phyloP scores from a whole-genome alignment of 2,888 invertebrate genomes.

The Tipula confusa region DNA sequence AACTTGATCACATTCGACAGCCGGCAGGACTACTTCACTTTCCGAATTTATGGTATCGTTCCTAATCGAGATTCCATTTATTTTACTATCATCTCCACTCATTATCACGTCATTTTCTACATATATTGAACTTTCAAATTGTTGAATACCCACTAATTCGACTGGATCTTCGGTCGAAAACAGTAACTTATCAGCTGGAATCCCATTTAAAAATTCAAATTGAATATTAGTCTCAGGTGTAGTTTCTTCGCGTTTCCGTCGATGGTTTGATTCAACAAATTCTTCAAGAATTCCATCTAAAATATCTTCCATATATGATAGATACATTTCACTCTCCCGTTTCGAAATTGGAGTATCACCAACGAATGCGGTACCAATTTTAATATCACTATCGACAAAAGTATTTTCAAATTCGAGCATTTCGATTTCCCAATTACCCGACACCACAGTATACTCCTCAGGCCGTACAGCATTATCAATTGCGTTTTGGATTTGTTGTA shows the following conservation, averaged over 20 bases:
- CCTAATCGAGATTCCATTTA: neutral
- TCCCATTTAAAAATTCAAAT: slow-evolving; percentile 43
- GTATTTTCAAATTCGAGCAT: slow-evolving; percentile 38
- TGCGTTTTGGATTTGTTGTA: neutral
- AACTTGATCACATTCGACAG: neutral
- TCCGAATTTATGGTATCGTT: neutral
- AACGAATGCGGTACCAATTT: slow-evolving; percentile 39
- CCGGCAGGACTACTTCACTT: neutral
- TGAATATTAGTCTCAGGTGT: slow-evolving; percentile 38
- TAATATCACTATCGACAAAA: neutral
- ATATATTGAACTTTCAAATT: slow-evolving; percentile 40
- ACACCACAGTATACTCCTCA: neutral
- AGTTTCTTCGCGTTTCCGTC: neutral
- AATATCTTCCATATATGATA: neutral
- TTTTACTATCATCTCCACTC: neutral
- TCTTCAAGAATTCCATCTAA: neutral
- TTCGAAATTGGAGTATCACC: slow-evolving; percentile 30
- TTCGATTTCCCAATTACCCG: slow-evolving; percentile 35
- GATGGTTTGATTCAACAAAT: neutral
- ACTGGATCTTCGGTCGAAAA: slow-evolving; percentile 42
- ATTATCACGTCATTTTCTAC: slow-evolving; percentile 33
- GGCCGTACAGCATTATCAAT: neutral
- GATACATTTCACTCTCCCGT: neutral
- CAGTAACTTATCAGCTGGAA: slow-evolving; percentile 38
- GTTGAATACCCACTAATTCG: slow-evolving; percentile 41